A percentile compares a stretch with the other conserved stretches of the same genome.
These are phyloP conservation scores for Chymomyza fuscimana DNA, from an alignment of 2,888 invertebrate genomes.

Conservation along the genomic window DNA sequence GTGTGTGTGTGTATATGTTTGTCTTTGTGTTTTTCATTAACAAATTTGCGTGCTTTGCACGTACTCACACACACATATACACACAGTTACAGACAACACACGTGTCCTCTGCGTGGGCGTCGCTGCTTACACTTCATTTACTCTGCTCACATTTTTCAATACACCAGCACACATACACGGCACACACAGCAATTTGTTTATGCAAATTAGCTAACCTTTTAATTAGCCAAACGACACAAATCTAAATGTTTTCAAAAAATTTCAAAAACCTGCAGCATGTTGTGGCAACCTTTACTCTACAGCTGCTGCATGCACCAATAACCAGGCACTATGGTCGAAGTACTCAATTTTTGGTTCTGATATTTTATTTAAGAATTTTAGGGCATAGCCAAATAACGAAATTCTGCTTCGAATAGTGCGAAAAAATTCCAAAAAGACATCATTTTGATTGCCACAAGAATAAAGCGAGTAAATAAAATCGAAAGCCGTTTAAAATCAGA, in stretches of 20 bases:
- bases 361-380: no score
- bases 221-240: background rate
- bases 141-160: constrained; percentile 12
- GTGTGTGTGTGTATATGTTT: background rate
- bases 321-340: no score
- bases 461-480: no score
- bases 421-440: no score
- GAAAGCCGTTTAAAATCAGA: no score
- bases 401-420: no score
- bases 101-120: background rate
- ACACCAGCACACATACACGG: background rate
- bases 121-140: constrained; percentile 61
- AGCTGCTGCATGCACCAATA: no score
- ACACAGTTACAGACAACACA: background rate
- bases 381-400: no score
- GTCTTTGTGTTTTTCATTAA: constrained; percentile 44
- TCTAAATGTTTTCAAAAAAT: background rate
- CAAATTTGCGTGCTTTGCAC: constrained; percentile 38
- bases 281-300: no score
- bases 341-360: no score
- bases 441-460: no score
- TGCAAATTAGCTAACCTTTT: constrained; percentile 45
- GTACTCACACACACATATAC: background rate
- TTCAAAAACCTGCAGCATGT: background rate
- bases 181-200: constrained; percentile 37